Conservation (phyloP, 2,113 vertebrate species). For the Corythornis cristatus region DNA sequence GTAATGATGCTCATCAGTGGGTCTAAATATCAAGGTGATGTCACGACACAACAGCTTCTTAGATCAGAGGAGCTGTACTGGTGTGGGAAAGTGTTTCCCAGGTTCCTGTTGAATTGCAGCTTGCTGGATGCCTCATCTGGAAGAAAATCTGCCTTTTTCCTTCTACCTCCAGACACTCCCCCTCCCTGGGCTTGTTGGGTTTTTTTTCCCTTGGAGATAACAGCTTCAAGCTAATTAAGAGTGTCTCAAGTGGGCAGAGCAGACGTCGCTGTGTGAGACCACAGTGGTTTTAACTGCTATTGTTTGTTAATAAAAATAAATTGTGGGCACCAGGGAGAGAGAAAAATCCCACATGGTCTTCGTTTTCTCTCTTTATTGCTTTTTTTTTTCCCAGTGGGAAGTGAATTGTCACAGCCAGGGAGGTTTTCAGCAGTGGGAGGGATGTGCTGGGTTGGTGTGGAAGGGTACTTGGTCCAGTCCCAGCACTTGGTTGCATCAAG, state of each 20-base stretch:
- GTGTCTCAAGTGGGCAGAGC: neutral
- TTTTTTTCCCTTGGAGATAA: neutral
- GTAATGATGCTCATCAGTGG: neutral
- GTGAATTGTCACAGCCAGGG: neutral
- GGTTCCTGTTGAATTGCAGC: neutral
- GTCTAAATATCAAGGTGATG: neutral
- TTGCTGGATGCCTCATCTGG: neutral
- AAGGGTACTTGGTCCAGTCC: neutral
- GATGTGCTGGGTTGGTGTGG: neutral
- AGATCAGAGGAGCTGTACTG: neutral
- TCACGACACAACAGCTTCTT: neutral
- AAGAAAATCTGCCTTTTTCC: neutral
- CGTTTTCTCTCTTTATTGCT: neutral
- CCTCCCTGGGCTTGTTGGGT: neutral
- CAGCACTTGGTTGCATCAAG: rapidly evolving
- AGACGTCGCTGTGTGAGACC: neutral
- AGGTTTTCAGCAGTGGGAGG: neutral
- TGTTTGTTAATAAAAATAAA: slow-evolving; percentile 67
- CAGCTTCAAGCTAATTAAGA: slow-evolving; percentile 11
- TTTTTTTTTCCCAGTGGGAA: neutral
- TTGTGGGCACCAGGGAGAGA: neutral
- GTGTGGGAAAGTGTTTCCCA: neutral
- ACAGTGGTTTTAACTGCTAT: slow-evolving; percentile 17
- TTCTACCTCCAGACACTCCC: neutral
- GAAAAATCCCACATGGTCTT: neutral